Base-by-base conservation (phyloP, 2,113 vertebrate genomes). In the Forbesichthys papilliferus region DNA sequence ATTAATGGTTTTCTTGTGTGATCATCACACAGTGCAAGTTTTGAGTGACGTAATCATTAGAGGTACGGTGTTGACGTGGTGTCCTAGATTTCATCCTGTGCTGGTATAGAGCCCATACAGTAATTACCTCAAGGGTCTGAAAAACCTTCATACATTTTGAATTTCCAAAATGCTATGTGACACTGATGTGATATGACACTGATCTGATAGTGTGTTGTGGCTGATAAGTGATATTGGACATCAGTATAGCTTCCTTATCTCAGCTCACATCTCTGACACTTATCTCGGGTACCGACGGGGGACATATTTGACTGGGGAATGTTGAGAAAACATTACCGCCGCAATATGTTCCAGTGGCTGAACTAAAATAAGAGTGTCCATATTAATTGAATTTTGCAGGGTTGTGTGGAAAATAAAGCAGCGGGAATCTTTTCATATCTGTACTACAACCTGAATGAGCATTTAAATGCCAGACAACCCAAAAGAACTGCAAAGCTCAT, bases 31-130 rank as follows among this genome's bases (percentile, higher is more conserved):
- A 64, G 61, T 20, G 64, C 56, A 73, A 59, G 20, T 68, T 79
- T 58, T 62, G 68, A 79, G 76, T 90, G 88, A 90, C 27, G 27
- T 27, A 27, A 87, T 79, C 74, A 79, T 54, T 56, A 61, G 56
- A 60, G 62, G 60, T 86, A 59, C 75, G 78, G 79, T 64, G 55
- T 68, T 87, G 87, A 90, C 74, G 86, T 90, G 80, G 20, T 70
- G 73, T 61, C 73, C 67, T 60, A 12, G 48, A 63, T 75, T 69
- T 75, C 27, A 27, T 27, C 27, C 27, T 3, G 68, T 76, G 13
- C 11, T 9, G 36, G 36, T 20, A 27, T 27, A 69, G 59, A 75
- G 66, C 12, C 74, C 63, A 57, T n/a, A 27, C 27, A 27, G 27
- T 27, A 20, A 6, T 53, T n/a, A 47, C 70, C 7, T 16, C 61